Conservation (phyloP, 2,797 vertebrate genomes). For the Vespertilio murinus region DNA sequence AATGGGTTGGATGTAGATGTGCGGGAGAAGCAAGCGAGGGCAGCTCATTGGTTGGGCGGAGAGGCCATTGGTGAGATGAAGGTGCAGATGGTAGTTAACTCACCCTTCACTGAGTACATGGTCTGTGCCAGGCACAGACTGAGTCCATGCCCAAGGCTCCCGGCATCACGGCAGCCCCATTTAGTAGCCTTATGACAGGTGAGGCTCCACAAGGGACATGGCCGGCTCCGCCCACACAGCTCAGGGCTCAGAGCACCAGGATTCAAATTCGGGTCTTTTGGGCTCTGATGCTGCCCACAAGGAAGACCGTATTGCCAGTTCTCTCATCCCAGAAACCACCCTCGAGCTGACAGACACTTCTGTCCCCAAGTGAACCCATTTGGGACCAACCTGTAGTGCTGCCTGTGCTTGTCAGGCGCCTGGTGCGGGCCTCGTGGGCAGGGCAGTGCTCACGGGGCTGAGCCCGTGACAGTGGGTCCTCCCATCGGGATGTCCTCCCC, state of each 20-base stretch:
- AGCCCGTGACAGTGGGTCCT: not conserved
- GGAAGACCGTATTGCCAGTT: not conserved
- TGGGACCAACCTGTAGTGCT: not conserved
- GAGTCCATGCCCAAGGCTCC: fast-evolving
- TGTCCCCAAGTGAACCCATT: not conserved
- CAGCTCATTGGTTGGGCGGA: not conserved
- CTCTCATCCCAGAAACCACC: not conserved
- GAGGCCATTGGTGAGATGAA: not conserved
- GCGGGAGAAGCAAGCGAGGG: not conserved
- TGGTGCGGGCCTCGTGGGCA: not conserved
- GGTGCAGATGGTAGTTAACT: not conserved
- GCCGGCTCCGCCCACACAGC: not conserved
- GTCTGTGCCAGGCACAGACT: not conserved
- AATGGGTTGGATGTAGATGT: fast-evolving
- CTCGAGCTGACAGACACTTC: not conserved
- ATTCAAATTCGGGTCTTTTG: not conserved
- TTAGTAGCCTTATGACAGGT: not conserved
- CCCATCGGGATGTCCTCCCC: not conserved
- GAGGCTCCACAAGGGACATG: fast-evolving
- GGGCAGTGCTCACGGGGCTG: not conserved
- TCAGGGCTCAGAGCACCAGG: too few species aligned
- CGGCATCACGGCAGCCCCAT: not conserved
- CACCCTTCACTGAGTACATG: fast-evolving
- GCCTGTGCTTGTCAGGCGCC: fast-evolving
- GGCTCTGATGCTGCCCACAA: not conserved